These are phyloP conservation scores for Odobenus rosmarus DNA, from an alignment of 2,113 vertebrate genomes.

Conservation along the genomic window DNA sequence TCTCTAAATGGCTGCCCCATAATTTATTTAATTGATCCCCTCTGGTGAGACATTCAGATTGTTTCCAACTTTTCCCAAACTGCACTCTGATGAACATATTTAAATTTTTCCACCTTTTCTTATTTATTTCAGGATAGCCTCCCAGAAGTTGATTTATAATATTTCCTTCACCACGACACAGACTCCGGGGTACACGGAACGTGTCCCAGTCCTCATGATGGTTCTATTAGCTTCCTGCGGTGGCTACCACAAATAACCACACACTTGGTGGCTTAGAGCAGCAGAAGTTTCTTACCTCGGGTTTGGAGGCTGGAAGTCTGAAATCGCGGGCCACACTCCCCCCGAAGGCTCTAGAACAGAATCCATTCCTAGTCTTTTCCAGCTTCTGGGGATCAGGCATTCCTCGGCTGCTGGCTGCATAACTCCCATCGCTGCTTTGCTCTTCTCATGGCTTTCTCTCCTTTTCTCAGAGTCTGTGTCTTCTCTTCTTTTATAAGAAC, in stretches of 20 bases:
- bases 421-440: neutral
- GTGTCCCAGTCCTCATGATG: accelerated
- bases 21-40: neutral
- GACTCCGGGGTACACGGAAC: neutral
- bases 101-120: neutral
- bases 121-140: neutral
- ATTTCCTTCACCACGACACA: neutral
- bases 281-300: neutral
- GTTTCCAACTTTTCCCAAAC: neutral
- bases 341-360: neutral
- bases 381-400: neutral
- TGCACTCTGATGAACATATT: neutral
- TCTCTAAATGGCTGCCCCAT: neutral
- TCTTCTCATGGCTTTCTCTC: neutral
- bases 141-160: neutral
- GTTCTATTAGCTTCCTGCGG: neutral
- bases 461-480: neutral
- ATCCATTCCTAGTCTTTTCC: neutral
- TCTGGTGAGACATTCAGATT: neutral
- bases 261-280: neutral
- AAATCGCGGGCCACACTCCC: neutral
- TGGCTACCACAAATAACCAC: neutral
- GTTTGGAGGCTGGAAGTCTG: neutral
- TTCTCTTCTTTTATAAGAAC: neutral
- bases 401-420: neutral